Conservation (phyloP, 2,888 invertebrate genomes). For the Corythucha ciliata region DNA sequence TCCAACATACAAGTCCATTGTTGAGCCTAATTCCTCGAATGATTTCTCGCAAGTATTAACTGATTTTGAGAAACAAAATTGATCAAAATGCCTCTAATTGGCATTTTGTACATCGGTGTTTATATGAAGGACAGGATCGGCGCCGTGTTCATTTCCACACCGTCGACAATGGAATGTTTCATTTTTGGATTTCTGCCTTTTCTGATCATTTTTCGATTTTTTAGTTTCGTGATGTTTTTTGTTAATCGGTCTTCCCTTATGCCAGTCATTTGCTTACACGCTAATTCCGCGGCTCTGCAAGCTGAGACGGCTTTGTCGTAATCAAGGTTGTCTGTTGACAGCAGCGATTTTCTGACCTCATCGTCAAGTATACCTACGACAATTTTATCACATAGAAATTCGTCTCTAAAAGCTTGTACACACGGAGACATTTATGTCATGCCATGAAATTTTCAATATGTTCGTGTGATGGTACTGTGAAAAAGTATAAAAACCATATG, state of each 20-base stretch:
- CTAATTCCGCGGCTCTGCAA: slow-evolving; percentile 12
- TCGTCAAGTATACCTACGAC: slow-evolving; percentile 15
- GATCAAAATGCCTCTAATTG: slow-evolving; percentile 4
- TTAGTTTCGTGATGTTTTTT: not conserved
- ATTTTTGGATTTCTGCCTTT: not conserved
- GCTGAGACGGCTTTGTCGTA: slow-evolving; percentile 13
- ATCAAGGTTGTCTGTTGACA: not conserved
- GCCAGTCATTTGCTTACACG: slow-evolving; percentile 1
- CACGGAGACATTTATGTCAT: too few relatives aligned
- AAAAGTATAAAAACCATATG: too few relatives aligned
- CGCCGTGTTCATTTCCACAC: not conserved
- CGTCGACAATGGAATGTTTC: slow-evolving; percentile 11
- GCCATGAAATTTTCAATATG: too few relatives aligned
- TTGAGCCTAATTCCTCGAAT: not conserved
- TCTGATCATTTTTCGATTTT: slow-evolving; percentile 8
- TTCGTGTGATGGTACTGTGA: too few relatives aligned
- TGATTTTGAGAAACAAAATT: slow-evolving; percentile 3
- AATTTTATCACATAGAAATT: slow-evolving; percentile 16
- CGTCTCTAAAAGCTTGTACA: slow-evolving; percentile 4
- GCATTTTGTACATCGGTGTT: slow-evolving; percentile 6
- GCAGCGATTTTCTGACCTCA: slow-evolving; percentile 8
- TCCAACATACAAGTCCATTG: slow-evolving; percentile 3
- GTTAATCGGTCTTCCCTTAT: slow-evolving; percentile 1
- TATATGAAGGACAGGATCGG: slow-evolving; percentile 6
- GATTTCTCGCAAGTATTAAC: slow-evolving; percentile 1